Evolutionary conservation across 2,797 vertebrate species (phyloP).

Genomic region (Neosalanx taihuensis): DNA sequence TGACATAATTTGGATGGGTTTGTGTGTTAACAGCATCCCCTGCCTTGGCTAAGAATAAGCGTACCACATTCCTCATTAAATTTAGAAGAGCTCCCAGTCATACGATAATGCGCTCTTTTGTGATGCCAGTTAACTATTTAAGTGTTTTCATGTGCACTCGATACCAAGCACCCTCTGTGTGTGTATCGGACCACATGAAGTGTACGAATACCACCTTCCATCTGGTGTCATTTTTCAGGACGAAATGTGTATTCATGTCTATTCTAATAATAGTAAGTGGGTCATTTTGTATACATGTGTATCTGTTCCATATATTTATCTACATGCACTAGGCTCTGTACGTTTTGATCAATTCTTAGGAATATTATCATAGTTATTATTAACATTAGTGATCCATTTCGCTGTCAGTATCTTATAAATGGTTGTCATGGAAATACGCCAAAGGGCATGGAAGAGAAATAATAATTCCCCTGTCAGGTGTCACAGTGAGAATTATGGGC

Average conservation of each 20-base stretch:
- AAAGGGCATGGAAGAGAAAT: not conserved
- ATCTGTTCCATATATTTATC: not conserved
- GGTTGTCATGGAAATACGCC: conserved; percentile 5
- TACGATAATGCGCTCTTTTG: conserved; percentile 34
- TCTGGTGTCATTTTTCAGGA: conserved; percentile 29
- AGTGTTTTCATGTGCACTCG: conserved; percentile 26
- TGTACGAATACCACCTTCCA: not conserved
- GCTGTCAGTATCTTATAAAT: not conserved
- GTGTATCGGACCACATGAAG: not conserved
- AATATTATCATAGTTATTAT: not conserved
- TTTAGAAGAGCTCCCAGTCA: conserved; percentile 50
- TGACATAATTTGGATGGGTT: conserved; percentile 36
- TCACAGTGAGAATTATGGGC: conserved; percentile 57
- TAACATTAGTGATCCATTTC: not conserved
- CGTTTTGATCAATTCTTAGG: too few relatives aligned
- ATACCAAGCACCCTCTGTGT: conserved; percentile 24
- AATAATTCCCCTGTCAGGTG: conserved; percentile 43
- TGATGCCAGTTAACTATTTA: conserved; percentile 27
- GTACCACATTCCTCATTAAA: conserved; percentile 59
- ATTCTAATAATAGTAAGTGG: not conserved
- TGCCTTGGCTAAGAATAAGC: conserved; percentile 45
- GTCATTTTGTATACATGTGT: not conserved
- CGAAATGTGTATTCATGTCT: conserved; percentile 31
- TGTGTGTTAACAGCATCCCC: conserved; percentile 51
- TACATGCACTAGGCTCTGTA: too few relatives aligned